Percentiles rank a stretch among this genome's conserved stretches.
Conservation (phyloP, 1,140 invertebrate species). For the Drosophila takahashii region DNA sequence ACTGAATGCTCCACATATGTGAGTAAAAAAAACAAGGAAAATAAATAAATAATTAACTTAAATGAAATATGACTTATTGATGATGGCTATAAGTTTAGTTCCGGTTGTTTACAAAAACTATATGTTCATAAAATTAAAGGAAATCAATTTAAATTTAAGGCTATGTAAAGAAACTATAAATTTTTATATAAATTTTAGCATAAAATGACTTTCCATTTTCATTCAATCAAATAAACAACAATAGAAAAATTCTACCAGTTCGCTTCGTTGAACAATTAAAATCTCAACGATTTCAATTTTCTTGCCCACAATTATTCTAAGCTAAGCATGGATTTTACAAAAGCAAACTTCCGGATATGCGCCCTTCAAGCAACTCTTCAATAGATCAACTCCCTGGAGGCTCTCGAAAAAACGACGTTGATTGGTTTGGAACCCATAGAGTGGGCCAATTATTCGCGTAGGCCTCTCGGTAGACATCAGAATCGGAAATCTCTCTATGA, state of each 20-base stretch:
- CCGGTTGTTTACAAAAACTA: neutral
- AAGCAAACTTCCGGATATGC: conserved; percentile 21
- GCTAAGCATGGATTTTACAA: conserved; percentile 20
- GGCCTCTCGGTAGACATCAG: conserved; percentile 29
- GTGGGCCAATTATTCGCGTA: conserved; percentile 50
- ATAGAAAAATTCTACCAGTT: neutral
- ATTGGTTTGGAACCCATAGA: conserved; percentile 42
- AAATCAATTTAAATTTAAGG: too few relatives aligned
- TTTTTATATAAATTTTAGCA: too few relatives aligned
- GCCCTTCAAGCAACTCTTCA: conserved; percentile 13
- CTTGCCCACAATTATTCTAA: conserved; percentile 4
- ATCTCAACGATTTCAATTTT: conserved; percentile 5
- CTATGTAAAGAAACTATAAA: too few relatives aligned
- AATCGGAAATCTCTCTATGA: conserved; percentile 8
- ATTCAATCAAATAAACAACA: neutral
- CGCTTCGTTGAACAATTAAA: conserved; percentile 3
- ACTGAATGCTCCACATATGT: conserved; percentile 25
- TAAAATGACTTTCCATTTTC: neutral
- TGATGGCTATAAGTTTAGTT: neutral
- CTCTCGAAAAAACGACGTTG: conserved; percentile 38
- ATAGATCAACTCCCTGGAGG: conserved; percentile 49
- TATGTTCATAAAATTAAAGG: too few relatives aligned
- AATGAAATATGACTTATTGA: neutral
- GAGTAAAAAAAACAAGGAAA: neutral
- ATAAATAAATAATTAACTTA: neutral